Conservation (phyloP, 2,113 vertebrate genomes). For the Hydrochoerus hydrochaeris region DNA sequence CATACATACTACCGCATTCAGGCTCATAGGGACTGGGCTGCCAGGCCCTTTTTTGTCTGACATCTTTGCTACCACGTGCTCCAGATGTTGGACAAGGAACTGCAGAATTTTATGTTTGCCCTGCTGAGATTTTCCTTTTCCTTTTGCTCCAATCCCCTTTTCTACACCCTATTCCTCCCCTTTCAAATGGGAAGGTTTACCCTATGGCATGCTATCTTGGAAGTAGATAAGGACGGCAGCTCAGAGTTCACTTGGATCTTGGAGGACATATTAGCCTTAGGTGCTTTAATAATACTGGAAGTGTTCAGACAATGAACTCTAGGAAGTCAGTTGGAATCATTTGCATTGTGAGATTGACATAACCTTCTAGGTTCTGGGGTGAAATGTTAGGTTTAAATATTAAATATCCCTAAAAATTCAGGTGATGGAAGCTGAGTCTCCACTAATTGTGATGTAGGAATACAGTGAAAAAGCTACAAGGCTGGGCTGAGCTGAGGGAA, state of each 20-base stretch:
- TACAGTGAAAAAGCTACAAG: neutral
- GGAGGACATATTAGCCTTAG: neutral
- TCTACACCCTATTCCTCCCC: neutral
- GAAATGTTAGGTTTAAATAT: neutral
- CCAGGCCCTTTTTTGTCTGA: too few relatives aligned
- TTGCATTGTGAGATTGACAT: neutral
- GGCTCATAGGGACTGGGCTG: too few relatives aligned
- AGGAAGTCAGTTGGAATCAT: neutral
- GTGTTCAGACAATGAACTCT: neutral
- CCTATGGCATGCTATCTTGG: neutral
- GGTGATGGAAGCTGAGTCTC: neutral
- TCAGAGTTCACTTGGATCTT: neutral
- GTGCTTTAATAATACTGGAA: neutral
- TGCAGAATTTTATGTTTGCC: neutral
- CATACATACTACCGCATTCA: too few relatives aligned
- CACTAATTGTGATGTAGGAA: neutral
- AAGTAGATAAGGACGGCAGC: neutral
- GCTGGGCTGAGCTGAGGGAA: too few relatives aligned
- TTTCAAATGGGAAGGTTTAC: neutral
- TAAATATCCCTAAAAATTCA: neutral
- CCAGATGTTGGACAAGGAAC: neutral
- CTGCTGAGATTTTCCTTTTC: neutral
- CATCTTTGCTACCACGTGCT: neutral
- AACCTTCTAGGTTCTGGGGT: neutral
- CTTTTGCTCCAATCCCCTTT: neutral